phyloP scores from a whole-genome alignment of 35 echinoderm and acorn worm genomes.

The Ophiothrix spiculata region DNA sequence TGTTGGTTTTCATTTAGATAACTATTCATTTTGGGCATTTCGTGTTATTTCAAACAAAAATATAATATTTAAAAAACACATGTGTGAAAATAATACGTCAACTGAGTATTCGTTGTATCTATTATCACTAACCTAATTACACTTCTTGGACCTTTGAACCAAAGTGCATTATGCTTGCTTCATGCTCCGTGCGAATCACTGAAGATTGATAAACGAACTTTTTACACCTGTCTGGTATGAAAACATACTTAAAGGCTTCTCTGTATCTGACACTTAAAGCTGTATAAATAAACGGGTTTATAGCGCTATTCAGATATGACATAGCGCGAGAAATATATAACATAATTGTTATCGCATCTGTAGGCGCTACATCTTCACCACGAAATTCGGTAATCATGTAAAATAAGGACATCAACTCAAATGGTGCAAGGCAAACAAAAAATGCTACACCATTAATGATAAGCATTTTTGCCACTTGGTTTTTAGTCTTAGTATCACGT shows the following conservation, averaged over 20 bases:
- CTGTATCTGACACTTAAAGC: constrained; percentile 79
- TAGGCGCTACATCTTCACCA: neutral
- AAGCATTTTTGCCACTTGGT: constrained; percentile 85
- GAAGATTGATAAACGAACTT: too few relatives aligned
- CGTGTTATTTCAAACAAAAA: too few relatives aligned
- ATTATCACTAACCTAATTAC: too few relatives aligned
- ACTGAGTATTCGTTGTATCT: too few relatives aligned
- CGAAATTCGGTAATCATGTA: constrained; percentile 45
- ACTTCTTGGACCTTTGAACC: too few relatives aligned
- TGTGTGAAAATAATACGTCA: too few relatives aligned
- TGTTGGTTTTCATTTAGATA: too few relatives aligned
- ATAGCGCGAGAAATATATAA: constrained; percentile 44
- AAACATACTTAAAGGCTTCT: constrained; percentile 72
- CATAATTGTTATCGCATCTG: constrained; percentile 21
- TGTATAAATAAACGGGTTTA: constrained; percentile 92
- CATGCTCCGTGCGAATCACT: too few relatives aligned
- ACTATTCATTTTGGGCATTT: too few relatives aligned
- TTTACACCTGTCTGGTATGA: constrained; percentile 24
- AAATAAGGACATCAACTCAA: constrained; percentile 74
- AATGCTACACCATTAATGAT: constrained; percentile 85
- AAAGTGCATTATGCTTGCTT: too few relatives aligned
- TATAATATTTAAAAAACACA: too few relatives aligned
- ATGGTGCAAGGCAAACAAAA: constrained; percentile 83
- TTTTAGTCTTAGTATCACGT: constrained; percentile 57
- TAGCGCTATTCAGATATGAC: constrained; percentile 78